These are phyloP conservation scores for Helicoverpa armigera DNA, from an alignment of 1,140 invertebrate genomes.

Conservation along the genomic window DNA sequence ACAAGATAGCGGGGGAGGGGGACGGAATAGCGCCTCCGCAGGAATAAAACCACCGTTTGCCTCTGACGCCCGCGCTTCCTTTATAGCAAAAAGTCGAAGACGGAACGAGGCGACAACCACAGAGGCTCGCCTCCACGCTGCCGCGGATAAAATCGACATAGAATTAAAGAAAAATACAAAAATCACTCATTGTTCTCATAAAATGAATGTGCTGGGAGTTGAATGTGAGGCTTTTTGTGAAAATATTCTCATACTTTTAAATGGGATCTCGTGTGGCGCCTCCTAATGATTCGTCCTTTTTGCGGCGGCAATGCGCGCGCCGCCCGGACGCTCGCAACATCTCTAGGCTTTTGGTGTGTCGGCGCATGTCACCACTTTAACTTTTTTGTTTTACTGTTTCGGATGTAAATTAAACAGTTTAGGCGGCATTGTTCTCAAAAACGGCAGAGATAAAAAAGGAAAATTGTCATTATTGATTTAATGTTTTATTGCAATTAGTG, in stretches of 20 bases:
- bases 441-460: conserved; percentile 63
- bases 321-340: conserved; percentile 63
- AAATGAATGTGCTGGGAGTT: conserved; percentile 86
- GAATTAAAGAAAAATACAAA: conserved; percentile 86
- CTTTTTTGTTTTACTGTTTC: conserved; percentile 79
- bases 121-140: conserved; percentile 77
- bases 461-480: conserved; percentile 65
- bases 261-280: conserved; percentile 85
- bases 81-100: conserved; percentile 83
- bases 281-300: conserved; percentile 84
- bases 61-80: conserved; percentile 76
- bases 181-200: conserved; percentile 86
- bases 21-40: conserved; percentile 62
- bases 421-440: conserved; percentile 80
- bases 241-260: conserved; percentile 87
- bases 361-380: conserved; percentile 74
- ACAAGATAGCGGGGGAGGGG: conserved; percentile 45
- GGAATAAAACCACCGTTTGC: conserved; percentile 73
- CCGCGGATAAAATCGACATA: conserved; percentile 85
- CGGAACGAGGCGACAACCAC: conserved; percentile 81
- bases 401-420: conserved; percentile 85
- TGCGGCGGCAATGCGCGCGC: conserved; percentile 70
- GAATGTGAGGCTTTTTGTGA: conserved; percentile 85
- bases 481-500: conserved; percentile 40
- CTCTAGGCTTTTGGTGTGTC: conserved; percentile 80